phyloP scores from a whole-genome alignment of 2,113 vertebrate species.

The Candoia aspera region DNA sequence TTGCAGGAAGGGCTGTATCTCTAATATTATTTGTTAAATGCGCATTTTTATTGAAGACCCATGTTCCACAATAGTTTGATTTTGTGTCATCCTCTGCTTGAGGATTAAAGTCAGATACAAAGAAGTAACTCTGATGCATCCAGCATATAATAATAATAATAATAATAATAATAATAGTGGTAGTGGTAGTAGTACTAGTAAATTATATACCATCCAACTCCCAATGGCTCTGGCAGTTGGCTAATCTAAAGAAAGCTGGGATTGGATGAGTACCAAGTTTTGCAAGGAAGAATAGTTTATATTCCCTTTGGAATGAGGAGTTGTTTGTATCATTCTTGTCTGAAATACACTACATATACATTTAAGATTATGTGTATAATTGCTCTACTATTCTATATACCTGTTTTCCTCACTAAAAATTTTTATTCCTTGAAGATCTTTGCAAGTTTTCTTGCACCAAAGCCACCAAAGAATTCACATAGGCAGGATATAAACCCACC shows the following conservation, averaged over 20 bases:
- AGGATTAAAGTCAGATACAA: neutral
- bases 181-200: neutral
- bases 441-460: neutral
- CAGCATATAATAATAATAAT: no score
- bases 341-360: neutral
- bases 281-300: neutral
- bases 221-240: neutral
- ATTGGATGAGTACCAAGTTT: neutral
- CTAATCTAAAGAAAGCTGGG: neutral
- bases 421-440: neutral
- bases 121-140: neutral
- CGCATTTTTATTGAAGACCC: no score
- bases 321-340: neutral
- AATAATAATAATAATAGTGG: no score
- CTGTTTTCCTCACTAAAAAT: neutral
- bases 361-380: neutral
- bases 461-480: neutral
- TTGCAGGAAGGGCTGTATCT: no score
- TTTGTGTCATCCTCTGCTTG: neutral
- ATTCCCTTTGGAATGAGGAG: neutral
- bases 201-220: neutral
- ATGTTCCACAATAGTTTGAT: neutral
- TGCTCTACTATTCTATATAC: neutral
- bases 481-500: neutral
- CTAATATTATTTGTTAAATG: no score